Conservation (phyloP, 2,113 vertebrate species). For the Climacteris rufus region DNA sequence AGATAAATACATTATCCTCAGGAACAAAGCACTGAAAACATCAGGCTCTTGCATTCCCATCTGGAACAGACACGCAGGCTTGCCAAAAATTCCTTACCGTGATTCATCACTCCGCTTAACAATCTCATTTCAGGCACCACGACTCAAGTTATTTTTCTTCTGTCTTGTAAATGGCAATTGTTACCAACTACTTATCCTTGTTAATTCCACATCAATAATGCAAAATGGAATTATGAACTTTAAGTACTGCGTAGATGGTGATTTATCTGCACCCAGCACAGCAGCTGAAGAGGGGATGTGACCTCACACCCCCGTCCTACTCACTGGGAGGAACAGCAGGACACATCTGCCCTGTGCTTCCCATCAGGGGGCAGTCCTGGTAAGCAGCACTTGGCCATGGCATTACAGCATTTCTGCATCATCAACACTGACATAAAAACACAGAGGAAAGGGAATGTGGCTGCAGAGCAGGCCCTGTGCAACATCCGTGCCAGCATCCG, state of each 20-base stretch:
- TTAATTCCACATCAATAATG: constrained; percentile 52
- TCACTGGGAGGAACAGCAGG: not conserved
- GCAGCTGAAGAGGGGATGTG: not conserved
- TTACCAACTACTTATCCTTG: constrained; percentile 51
- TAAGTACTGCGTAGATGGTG: not conserved
- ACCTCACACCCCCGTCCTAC: not conserved
- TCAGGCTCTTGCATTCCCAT: not conserved
- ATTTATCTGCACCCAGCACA: not conserved
- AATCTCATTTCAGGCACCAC: not conserved
- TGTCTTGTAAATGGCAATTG: constrained; percentile 56
- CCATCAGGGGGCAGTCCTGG: not conserved
- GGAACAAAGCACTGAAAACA: not conserved
- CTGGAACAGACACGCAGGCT: not conserved
- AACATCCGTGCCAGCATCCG: fast-evolving
- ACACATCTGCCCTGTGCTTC: not conserved
- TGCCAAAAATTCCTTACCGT: not conserved
- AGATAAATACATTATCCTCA: not conserved
- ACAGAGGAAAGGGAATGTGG: fast-evolving
- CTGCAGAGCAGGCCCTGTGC: no score
- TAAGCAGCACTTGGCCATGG: not conserved
- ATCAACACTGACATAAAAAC: not conserved
- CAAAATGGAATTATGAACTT: constrained; percentile 47
- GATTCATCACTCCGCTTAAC: not conserved
- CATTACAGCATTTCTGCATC: not conserved
- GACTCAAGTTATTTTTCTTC: not conserved